These are phyloP conservation scores for Sebastiscus tertius DNA, from an alignment of 2,797 vertebrate species.

Conservation along the genomic window DNA sequence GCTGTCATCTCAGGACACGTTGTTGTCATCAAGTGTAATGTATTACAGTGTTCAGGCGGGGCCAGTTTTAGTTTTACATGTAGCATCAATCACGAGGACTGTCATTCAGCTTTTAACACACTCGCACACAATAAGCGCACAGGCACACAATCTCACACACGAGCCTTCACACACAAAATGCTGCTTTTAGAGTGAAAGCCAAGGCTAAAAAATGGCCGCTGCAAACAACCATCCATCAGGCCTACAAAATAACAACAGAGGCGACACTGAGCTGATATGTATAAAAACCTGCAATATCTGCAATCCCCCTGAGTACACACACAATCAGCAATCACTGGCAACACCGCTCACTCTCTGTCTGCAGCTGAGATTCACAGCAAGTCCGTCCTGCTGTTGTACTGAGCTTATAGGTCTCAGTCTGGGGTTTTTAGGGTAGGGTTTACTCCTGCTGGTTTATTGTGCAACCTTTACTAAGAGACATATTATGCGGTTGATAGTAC, in stretches of 20 bases:
- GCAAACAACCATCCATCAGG: constrained; percentile 72
- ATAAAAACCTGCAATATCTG: constrained; percentile 68
- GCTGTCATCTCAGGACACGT: constrained; percentile 63
- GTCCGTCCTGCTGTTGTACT: background rate
- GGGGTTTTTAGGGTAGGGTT: constrained; percentile 7
- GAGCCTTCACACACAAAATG: constrained; percentile 24
- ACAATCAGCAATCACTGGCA: constrained; percentile 58
- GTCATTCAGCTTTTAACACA: constrained; percentile 61
- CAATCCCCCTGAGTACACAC: constrained; percentile 51
- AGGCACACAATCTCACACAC: background rate
- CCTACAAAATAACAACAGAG: constrained; percentile 59
- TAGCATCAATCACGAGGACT: constrained; percentile 68
- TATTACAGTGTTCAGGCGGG: constrained; percentile 63
- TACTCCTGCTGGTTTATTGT: background rate
- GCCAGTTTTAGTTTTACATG: constrained; percentile 69
- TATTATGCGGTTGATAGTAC: background rate
- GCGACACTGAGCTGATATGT: constrained; percentile 58
- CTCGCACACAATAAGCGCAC: constrained; percentile 1
- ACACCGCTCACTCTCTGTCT: constrained; percentile 2
- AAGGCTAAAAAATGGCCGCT: constrained; percentile 61
- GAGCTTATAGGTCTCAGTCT: constrained; percentile 9
- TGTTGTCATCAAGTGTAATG: constrained; percentile 60
- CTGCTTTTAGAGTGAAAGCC: constrained; percentile 58
- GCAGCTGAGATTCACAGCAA: constrained; percentile 22
- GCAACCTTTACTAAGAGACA: constrained; percentile 2